Conservation (phyloP, 64 coral and sea anemone species). For the Acropora tenuis region DNA sequence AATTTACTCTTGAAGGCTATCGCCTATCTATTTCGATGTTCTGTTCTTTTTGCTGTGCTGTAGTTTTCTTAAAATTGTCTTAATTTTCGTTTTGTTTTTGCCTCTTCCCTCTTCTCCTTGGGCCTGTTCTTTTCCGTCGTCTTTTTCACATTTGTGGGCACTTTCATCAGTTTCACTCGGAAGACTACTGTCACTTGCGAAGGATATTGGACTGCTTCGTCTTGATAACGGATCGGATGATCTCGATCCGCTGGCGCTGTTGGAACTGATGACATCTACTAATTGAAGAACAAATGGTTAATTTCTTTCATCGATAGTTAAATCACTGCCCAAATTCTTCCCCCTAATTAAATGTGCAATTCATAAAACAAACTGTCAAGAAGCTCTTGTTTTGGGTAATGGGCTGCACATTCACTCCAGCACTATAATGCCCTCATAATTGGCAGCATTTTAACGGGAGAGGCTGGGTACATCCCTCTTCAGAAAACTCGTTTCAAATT, state of each 20-base stretch:
- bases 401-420: no score
- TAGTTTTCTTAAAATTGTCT: constrained; percentile 42
- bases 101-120: neutral
- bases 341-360: neutral
- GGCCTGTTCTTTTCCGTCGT: neutral
- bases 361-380: neutral
- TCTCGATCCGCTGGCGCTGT: constrained; percentile 4
- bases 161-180: constrained; percentile 11
- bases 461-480: no score
- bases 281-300: neutral
- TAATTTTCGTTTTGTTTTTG: constrained; percentile 34
- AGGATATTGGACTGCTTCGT: constrained; percentile 23
- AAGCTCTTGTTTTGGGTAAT: no score
- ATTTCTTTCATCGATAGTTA: neutral
- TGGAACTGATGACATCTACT: neutral
- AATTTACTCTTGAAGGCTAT: neutral
- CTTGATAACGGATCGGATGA: neutral
- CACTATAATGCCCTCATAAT: no score
- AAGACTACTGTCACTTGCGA: constrained; percentile 26
- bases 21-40: constrained; percentile 1
- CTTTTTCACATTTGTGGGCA: constrained; percentile 9
- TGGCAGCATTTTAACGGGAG: no score
- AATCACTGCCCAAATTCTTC: neutral
- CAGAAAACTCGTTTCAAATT: no score
- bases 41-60: constrained; percentile 40